A percentile compares a stretch with the other conserved stretches of the same genome.
phyloP scores from a whole-genome alignment of 1,140 invertebrate species.

The Pomphorhynchus laevis region DNA sequence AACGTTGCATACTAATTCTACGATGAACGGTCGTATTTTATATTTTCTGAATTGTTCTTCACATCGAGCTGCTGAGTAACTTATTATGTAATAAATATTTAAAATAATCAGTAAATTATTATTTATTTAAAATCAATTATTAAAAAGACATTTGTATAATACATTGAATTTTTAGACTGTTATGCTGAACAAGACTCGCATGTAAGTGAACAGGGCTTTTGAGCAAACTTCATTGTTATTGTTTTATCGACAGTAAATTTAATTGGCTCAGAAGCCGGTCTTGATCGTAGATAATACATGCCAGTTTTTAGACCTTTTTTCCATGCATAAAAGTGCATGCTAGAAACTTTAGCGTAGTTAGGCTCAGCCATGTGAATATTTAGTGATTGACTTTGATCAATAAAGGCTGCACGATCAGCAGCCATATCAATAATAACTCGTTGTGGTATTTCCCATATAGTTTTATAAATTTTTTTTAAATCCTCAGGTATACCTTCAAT shows the following conservation, averaged over 20 bases:
- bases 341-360: conserved; percentile 58
- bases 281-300: conserved; percentile 89
- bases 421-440: conserved; percentile 78
- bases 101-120: no score
- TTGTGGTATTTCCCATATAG: conserved; percentile 90
- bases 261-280: conserved; percentile 67
- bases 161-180: no score
- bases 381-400: conserved; percentile 86
- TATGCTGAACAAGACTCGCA: no score
- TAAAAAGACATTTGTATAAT: no score
- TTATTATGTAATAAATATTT: no score
- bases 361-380: conserved; percentile 81
- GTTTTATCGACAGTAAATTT: conserved; percentile 86
- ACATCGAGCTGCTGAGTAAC: no score
- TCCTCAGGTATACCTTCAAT: conserved; percentile 52
- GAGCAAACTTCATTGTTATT: conserved; percentile 23
- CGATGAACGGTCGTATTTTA: no score
- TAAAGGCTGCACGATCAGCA: conserved; percentile 73
- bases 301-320: conserved; percentile 76
- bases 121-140: no score
- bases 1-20: no score
- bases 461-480: conserved; percentile 64
- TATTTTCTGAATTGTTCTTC: no score
- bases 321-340: conserved; percentile 95
- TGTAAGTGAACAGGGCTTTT: no score